Base-by-base conservation (phyloP, 2,888 invertebrate species). In the Thymelicus acteon region DNA sequence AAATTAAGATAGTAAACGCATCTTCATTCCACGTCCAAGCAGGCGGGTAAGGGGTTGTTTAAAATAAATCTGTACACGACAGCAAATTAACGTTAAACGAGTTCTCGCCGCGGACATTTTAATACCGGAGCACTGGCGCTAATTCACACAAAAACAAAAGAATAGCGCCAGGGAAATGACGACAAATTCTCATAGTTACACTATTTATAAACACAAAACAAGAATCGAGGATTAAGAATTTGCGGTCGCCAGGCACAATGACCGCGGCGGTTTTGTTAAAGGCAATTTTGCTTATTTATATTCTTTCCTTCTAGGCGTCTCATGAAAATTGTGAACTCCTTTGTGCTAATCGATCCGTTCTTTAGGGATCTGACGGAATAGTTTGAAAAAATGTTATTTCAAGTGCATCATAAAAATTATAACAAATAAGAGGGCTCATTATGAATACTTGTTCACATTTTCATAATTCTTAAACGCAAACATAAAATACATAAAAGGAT, bases 181-280 rank as follows among this genome's bases (percentile, higher is more conserved):
- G 73, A 77, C 77, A 79, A 79, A 80, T 79, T 81, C 79, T 72
- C 78, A 79, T 79, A 78, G 76, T 75, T 74, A 71, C 65, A 64
- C 65, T 71, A 71, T 71, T 71, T 71, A 71, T 78, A 77, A 78
- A 76, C 74, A 72, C 73, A 67, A 68, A 60, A 72, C 67, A 74
- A 74, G 76, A 79, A 80, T 76, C 79, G 76, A 77, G 76, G 81
- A 82, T 80, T 73, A 81, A 80, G 77, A 80, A 76, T 68, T 72
- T 86, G 87, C 80, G 86, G 87, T 87, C 74, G 62, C 60, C 60
- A 69, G 64, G 85, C 80, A 77, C 84, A 76, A 79, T 82, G 85
- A 84, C 86, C 85, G 81, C 48, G 72, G 71, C 65, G 60, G 70
- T 58, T 70, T 64, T 64, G 49, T 47, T 48, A 64, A 70, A 70